phyloP scores from a whole-genome alignment of 2,797 vertebrate genomes.

The Naso thynnoides region DNA sequence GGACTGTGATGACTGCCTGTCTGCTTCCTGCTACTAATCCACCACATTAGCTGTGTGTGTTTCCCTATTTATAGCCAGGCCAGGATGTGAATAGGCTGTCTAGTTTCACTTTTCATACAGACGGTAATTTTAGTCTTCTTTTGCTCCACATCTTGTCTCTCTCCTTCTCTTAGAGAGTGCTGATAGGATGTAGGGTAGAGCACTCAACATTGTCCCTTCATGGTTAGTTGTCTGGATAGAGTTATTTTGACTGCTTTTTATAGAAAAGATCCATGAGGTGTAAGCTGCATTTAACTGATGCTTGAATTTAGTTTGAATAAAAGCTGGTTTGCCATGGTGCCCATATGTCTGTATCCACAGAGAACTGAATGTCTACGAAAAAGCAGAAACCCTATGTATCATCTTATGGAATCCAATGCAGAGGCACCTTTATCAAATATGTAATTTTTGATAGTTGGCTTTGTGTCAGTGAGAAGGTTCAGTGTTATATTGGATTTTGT shows the following conservation, averaged over 20 bases:
- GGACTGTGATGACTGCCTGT: constrained; percentile 83
- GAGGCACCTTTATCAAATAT: neutral
- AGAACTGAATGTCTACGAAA: neutral
- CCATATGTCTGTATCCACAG: neutral
- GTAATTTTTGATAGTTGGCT: neutral
- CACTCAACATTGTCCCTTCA: constrained; percentile 30
- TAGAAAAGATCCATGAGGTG: constrained; percentile 16
- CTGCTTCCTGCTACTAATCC: constrained; percentile 86
- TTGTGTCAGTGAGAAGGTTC: neutral
- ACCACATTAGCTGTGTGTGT: constrained; percentile 82
- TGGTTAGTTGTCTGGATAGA: constrained; percentile 16
- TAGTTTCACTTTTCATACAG: constrained; percentile 87
- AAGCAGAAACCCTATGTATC: neutral
- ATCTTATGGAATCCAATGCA: neutral
- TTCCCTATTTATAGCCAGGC: constrained; percentile 83
- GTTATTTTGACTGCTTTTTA: constrained; percentile 37
- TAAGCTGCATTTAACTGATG: neutral
- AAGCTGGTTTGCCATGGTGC: neutral
- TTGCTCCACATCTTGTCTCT: constrained; percentile 62
- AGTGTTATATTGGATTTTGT: neutral
- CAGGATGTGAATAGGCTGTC: constrained; percentile 86
- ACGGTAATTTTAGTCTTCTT: constrained; percentile 83
- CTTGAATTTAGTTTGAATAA: constrained; percentile 7
- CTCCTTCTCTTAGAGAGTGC: constrained; percentile 62
- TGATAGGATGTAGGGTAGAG: constrained; percentile 57